A percentile compares a stretch with the other conserved stretches of the same genome.
Conservation (phyloP, 2,888 invertebrate species). For the Dascillus cervinus region DNA sequence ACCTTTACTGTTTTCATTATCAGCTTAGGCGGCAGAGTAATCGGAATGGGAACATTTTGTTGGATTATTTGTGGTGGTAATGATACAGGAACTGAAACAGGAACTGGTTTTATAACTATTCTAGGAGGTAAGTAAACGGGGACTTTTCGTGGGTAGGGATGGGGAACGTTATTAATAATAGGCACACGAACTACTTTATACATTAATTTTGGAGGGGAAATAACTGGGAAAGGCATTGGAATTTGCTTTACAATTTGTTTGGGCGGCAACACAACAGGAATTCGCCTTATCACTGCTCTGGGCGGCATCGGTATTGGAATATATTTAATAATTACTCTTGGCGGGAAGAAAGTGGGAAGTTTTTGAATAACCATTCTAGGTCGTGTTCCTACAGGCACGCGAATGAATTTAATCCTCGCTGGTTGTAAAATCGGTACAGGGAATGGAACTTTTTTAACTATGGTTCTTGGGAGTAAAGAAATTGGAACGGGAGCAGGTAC, state of each 20-base stretch:
- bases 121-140: slow-evolving; percentile 3
- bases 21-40: slow-evolving; percentile 2
- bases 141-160: background rate
- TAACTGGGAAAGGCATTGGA: slow-evolving; percentile 5
- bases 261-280: slow-evolving; percentile 3
- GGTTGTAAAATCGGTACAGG: slow-evolving; percentile 1
- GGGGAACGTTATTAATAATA: background rate
- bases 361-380: slow-evolving; percentile 5
- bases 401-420: slow-evolving; percentile 1
- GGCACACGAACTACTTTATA: background rate
- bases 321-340: slow-evolving; percentile 6
- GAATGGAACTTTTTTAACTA: slow-evolving; percentile 8
- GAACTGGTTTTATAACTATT: slow-evolving; percentile 3
- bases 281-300: too few species aligned
- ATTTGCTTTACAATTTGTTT: slow-evolving; percentile 2
- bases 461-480: too few species aligned
- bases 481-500: too few species aligned
- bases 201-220: background rate
- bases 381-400: background rate
- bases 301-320: slow-evolving; percentile 1
- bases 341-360: slow-evolving; percentile 4
- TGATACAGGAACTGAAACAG: slow-evolving; percentile 1
- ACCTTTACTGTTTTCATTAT: slow-evolving; percentile 5
- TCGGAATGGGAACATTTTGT: background rate
- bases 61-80: slow-evolving; percentile 1